These are phyloP conservation scores for Cynoglossus semilaevis DNA, from an alignment of 2,113 vertebrate species.

Conservation along the genomic window DNA sequence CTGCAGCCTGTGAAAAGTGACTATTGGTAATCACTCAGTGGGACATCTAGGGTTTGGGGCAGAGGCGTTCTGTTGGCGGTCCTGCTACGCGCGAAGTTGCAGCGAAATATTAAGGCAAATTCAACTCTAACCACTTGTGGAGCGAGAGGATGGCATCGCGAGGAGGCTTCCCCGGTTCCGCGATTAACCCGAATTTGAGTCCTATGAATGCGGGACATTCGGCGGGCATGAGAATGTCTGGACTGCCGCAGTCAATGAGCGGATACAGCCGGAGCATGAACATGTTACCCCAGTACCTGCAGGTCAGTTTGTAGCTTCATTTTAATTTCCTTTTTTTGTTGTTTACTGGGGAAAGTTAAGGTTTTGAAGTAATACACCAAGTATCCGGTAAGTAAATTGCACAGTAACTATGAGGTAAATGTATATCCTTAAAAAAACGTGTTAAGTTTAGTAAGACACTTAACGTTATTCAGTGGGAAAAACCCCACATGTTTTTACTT, in stretches of 20 bases:
- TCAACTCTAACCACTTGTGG: slow-evolving; percentile 51
- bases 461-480: too few species aligned
- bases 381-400: too few species aligned
- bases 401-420: too few species aligned
- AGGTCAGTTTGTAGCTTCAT: slow-evolving; percentile 47
- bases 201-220: slow-evolving; percentile 64
- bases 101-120: slow-evolving; percentile 14
- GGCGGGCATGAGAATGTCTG: slow-evolving; percentile 69
- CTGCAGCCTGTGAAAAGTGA: not conserved
- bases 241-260: slow-evolving; percentile 63
- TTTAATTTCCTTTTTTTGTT: too few species aligned
- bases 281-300: slow-evolving; percentile 64
- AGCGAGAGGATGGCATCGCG: slow-evolving; percentile 65
- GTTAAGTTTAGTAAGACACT: too few species aligned
- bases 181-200: slow-evolving; percentile 67
- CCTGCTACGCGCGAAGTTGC: not conserved
- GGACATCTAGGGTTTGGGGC: too few species aligned
- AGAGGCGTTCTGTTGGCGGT: not conserved
- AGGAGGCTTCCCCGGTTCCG: slow-evolving; percentile 64
- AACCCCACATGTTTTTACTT: too few species aligned
- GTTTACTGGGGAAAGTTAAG: not conserved
- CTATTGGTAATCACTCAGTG: not conserved
- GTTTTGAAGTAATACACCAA: too few species aligned
- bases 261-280: slow-evolving; percentile 70
- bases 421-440: too few species aligned